Evolutionary conservation across 2,113 vertebrate species (phyloP), one percentile per base, ranked within the genome.

Genomic region (Pycnonotus jocosus): DNA sequence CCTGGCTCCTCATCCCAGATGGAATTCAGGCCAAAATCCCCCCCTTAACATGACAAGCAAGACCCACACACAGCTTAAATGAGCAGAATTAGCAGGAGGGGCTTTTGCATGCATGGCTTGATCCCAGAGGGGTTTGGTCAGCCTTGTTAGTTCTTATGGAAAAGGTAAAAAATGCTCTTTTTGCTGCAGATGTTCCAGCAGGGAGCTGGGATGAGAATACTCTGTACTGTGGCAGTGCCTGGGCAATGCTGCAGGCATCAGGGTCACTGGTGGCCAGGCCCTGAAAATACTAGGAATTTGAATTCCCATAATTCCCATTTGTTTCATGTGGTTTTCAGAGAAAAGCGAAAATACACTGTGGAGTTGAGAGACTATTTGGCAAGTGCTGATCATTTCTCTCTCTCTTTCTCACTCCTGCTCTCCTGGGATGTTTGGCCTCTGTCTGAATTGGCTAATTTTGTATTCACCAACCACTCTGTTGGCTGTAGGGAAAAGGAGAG

Each of bases 401-500:
- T 93, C 72, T 48, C 71, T 76, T 42, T 84, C 93, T 85, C 85
- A 48, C 71, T 88, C 61, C 33, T 81, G 65, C 61, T 86, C 92
- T 89, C 96, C 77, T 9, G 45, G 88, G 93, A 94, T 92, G 54
- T 74, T 95, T 8, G 27, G 73, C 88, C 83, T 89, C 93, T 84
- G 47, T 60, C 86, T 95, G 93, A 95, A 95, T 93, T 54, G 81
- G 91, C 83, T 96, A 64, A 91, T 97, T 97, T 79, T 93, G 90
- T 92, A 93, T 95, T 97, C 93, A 87, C 77, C 61, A 87, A 61
- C 72, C 42, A 72, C 69, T 65, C 77, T 61, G 70, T 54, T 95
- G 86, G 81, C 92, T 94, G 86, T 81, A 91, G 77, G 73, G 56
- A 56, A 77, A 87, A 44, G 15, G 2, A 62, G 27, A 4, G 3